Conservation (phyloP, 1,140 invertebrate genomes). For the Linepithema humile region DNA sequence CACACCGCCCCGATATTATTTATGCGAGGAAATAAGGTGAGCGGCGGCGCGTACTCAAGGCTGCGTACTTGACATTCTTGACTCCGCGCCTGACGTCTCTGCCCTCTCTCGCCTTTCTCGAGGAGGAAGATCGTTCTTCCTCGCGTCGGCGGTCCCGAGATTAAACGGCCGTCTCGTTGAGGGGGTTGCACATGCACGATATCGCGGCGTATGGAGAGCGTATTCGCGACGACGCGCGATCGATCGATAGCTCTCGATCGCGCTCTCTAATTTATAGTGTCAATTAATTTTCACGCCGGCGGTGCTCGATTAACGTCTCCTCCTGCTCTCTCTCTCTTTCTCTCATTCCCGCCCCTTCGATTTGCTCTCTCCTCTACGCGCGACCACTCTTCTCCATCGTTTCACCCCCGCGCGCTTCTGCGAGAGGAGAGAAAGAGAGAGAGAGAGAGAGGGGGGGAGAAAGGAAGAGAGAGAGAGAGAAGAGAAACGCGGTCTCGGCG, state of each 20-base stretch:
- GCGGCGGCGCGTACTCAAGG: constrained; percentile 46
- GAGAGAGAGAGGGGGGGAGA: neutral
- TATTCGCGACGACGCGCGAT: constrained; percentile 43
- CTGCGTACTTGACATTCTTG: constrained; percentile 53
- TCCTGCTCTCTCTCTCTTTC: constrained; percentile 30
- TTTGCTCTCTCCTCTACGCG: neutral
- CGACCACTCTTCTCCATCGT: constrained; percentile 47
- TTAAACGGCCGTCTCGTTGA: constrained; percentile 52
- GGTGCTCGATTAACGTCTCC: constrained; percentile 42
- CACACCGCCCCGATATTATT: constrained; percentile 29
- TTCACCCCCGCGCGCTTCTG: neutral
- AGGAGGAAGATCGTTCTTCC: constrained; percentile 4
- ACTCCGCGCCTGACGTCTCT: neutral
- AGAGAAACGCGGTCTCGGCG: constrained; percentile 49
- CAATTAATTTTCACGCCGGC: constrained; percentile 79
- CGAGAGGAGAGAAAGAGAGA: neutral
- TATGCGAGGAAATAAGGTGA: constrained; percentile 38
- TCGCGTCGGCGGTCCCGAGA: constrained; percentile 30
- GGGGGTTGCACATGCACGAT: constrained; percentile 37
- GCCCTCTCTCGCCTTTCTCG: neutral
- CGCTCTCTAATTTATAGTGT: constrained; percentile 83
- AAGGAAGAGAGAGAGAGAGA: neutral
- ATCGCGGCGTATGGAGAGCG: constrained; percentile 41
- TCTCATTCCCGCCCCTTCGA: constrained; percentile 24
- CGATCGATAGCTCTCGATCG: constrained; percentile 66